Evolutionary conservation across 2,113 vertebrate genomes (phyloP).

Genomic region (human (Homo sapiens)): DNA sequence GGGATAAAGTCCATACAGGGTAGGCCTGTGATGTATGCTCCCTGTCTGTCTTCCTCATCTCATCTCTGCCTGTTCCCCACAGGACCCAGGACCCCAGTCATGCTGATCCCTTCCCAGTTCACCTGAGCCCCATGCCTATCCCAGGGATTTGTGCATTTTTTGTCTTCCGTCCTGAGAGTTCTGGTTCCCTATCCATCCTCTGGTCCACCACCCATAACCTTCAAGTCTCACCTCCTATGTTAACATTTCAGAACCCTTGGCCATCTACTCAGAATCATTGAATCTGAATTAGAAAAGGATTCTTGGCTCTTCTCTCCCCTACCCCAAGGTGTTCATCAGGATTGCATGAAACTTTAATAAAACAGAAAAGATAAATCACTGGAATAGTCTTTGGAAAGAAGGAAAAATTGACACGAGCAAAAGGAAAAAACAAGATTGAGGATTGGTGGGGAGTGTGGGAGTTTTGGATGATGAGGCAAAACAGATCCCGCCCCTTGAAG

Average conservation of each 20-base stretch:
- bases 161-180: constrained; percentile 3
- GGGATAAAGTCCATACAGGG: not conserved
- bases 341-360: not conserved
- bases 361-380: constrained; percentile 10
- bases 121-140: not conserved
- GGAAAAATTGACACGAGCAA: not conserved
- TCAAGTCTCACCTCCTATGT: not conserved
- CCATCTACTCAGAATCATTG: not conserved
- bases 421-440: not conserved
- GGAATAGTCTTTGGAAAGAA: not conserved
- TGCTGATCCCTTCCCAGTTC: not conserved
- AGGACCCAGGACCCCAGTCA: not conserved
- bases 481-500: not conserved
- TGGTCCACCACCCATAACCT: not conserved
- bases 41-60: not conserved
- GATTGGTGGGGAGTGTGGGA: not conserved
- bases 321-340: not conserved
- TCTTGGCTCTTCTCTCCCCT: not conserved
- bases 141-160: not conserved
- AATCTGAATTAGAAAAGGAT: not conserved
- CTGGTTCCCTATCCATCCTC: not conserved
- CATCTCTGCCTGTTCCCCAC: not conserved
- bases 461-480: not conserved
- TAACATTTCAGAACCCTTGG: not conserved
- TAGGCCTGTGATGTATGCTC: not conserved